Evolutionary conservation across 2,888 invertebrate genomes (phyloP), one percentile per base, ranked within the genome.

Genomic region (Nudaria mundana): DNA sequence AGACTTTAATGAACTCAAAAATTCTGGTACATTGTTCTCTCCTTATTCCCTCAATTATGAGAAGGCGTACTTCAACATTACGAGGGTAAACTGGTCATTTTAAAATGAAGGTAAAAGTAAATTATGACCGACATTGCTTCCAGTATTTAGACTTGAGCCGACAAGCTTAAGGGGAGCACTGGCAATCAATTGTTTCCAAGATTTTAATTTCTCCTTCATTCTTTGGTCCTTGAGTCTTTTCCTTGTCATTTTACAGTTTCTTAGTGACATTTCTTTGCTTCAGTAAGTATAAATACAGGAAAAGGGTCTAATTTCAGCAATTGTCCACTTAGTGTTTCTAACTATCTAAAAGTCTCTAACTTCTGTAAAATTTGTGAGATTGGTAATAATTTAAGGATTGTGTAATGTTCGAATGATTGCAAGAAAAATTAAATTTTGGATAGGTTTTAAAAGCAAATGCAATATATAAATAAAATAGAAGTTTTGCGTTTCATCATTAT

Each of bases 211-310:
- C 37, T 34, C 23, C 30, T 23, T n/a, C 18, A 36, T 28, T 54
- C 48, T 42, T 51, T 33, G 40, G 33, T 36, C 36, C 28, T 44
- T 39, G 29, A 11, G 16, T n/a, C 15, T 26, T 42, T 31, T 16
- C 29, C 25, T 32, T 32, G 30, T 16, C 20, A 24, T 34, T 31
- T 37, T 33, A n/a, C 35, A 46, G 49, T 59, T 53, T 53, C 35
- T 55, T 58, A 41, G 64, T 59, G 63, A 64, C 64, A 63, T 64
- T 59, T 56, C 50, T 48, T 35, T 48, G 43, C 48, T 45, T 41
- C 29, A 37, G 22, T 48, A 47, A 52, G 22, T 48, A 47, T 51
- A 50, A 49, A 33, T 46, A 39, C 37, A 39, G 37, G 36, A 24
- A 40, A 45, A 39, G 32, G 36, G 44, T 41, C 33, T 30, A 23